Percentiles rank a stretch among this genome's conserved stretches.
Evolutionary conservation across 1,140 invertebrate genomes (phyloP).

Genomic region (Nixonia krombeini): DNA sequence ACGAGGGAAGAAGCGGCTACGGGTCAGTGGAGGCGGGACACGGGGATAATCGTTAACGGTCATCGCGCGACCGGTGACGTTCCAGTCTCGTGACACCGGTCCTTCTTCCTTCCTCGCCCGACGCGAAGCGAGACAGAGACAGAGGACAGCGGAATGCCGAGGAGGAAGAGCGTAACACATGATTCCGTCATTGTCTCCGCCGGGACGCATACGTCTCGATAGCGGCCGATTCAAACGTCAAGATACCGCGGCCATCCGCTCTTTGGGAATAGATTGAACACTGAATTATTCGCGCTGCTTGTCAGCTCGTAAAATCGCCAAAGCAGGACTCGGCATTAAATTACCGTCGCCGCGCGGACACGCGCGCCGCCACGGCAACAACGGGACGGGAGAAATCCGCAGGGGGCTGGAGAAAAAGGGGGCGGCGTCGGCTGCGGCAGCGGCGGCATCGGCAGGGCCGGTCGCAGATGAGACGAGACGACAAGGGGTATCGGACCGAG

Average conservation of each 20-base stretch:
- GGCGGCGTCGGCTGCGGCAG: too few species aligned
- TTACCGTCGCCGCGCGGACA: constrained; percentile 17
- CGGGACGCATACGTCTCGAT: constrained; percentile 21
- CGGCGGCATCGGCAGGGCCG: constrained; percentile 22
- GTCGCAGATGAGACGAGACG: constrained; percentile 26
- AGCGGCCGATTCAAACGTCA: constrained; percentile 45
- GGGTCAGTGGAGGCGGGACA: constrained; percentile 33
- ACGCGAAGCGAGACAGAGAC: neutral
- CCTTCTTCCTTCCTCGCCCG: too few species aligned
- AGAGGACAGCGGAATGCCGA: constrained; percentile 17
- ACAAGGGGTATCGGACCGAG: constrained; percentile 27
- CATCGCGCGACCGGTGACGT: constrained; percentile 22
- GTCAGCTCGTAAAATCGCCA: constrained; percentile 44
- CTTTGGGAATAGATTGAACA: constrained; percentile 47
- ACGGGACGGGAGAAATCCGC: constrained; percentile 5
- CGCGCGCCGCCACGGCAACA: neutral
- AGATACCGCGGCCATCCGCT: constrained; percentile 46
- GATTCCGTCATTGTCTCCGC: constrained; percentile 39
- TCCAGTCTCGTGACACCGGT: constrained; percentile 29
- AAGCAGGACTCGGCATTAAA: constrained; percentile 45
- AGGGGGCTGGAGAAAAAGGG: constrained; percentile 15
- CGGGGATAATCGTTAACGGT: constrained; percentile 35
- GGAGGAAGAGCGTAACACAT: constrained; percentile 7
- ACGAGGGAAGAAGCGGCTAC: constrained; percentile 33
- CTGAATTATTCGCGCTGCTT: constrained; percentile 50